A percentile compares a stretch with the other conserved stretches of the same genome.
Conservation (phyloP, 2,888 invertebrate genomes). For the Mantis religiosa region DNA sequence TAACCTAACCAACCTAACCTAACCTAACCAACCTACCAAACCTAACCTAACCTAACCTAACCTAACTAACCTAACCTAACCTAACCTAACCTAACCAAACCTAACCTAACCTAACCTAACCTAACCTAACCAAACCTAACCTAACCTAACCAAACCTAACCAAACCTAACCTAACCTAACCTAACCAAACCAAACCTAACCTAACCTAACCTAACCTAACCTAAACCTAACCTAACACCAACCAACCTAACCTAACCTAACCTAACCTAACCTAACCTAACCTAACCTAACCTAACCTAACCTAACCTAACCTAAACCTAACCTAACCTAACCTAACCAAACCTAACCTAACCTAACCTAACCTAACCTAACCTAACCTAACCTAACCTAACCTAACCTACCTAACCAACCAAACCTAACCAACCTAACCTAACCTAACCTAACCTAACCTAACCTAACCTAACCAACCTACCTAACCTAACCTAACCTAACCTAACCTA, state of each 20-base stretch:
- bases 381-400: background rate
- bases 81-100: slow-evolving; percentile 32
- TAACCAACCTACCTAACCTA: slow-evolving; percentile 20
- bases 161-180: slow-evolving; percentile 40
- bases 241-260: slow-evolving; percentile 19
- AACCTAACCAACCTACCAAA: too few species aligned
- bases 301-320: slow-evolving; percentile 20
- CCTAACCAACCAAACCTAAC: too few species aligned
- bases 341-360: slow-evolving; percentile 19
- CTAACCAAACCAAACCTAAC: slow-evolving; percentile 30
- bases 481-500: slow-evolving; percentile 24
- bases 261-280: slow-evolving; percentile 22
- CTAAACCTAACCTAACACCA: slow-evolving; percentile 23
- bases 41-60: too few species aligned
- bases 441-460: slow-evolving; percentile 18
- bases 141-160: slow-evolving; percentile 29
- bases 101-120: slow-evolving; percentile 31
- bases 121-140: slow-evolving; percentile 39
- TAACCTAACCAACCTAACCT: too few species aligned
- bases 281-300: slow-evolving; percentile 26
- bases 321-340: slow-evolving; percentile 19
- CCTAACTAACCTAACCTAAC: slow-evolving; percentile 12
- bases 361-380: slow-evolving; percentile 20
- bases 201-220: slow-evolving; percentile 23
- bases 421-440: slow-evolving; percentile 1